phyloP scores from a whole-genome alignment of 2,888 invertebrate genomes.

The Ctena decussata region DNA sequence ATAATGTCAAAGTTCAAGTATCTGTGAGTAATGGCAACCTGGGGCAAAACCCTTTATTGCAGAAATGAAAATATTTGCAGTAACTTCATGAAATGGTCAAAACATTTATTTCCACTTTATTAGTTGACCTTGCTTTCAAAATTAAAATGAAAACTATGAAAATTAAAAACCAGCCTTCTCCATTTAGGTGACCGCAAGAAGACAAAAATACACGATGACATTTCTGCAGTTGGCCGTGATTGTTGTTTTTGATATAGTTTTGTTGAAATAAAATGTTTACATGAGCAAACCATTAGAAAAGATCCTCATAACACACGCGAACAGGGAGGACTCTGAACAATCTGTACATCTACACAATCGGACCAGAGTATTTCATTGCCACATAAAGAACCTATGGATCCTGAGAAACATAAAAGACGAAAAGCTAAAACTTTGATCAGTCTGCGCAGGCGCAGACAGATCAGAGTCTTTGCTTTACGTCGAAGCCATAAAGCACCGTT shows the following conservation, averaged over 20 bases:
- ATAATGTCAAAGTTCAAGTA: background rate
- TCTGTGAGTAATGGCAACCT: background rate
- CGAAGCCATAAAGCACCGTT: no score
- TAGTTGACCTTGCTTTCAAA: background rate
- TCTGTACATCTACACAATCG: no score
- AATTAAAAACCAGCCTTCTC: background rate
- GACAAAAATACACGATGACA: background rate
- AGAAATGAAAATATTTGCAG: slow-evolving; percentile 9
- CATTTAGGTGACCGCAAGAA: background rate
- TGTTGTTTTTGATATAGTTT: slow-evolving; percentile 30
- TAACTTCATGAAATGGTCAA: background rate
- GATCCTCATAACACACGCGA: no score
- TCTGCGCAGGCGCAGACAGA: no score
- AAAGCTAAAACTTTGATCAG: no score
- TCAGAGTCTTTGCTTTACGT: no score
- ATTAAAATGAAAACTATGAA: background rate
- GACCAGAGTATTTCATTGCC: no score
- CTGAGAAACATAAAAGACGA: no score
- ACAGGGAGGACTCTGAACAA: no score
- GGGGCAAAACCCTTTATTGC: background rate
- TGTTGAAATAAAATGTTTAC: slow-evolving; percentile 46
- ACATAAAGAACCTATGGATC: no score
- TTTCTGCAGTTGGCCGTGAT: slow-evolving; percentile 41
- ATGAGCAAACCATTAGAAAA: no score
- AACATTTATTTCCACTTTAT: background rate